These are phyloP conservation scores for Timema podura DNA, from an alignment of 2,888 invertebrate genomes.

Conservation along the genomic window DNA sequence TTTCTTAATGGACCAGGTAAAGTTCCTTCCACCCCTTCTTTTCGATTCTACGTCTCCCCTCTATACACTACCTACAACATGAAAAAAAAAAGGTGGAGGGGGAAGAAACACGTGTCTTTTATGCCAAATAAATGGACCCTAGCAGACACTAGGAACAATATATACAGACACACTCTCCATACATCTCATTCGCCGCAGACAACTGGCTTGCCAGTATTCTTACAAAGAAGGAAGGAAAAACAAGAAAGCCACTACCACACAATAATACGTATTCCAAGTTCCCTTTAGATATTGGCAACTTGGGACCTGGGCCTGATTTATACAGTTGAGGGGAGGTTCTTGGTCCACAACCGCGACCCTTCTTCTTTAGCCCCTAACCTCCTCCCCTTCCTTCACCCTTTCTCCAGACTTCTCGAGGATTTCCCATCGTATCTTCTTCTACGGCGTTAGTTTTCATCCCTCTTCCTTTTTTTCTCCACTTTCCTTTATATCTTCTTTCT, in stretches of 20 bases:
- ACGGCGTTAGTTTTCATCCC: neutral
- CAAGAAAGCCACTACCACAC: too few relatives aligned
- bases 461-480: slow-evolving; percentile 3
- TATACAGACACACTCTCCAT: neutral
- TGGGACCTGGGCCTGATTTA: slow-evolving; percentile 15
- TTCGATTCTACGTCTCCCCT: too few relatives aligned
- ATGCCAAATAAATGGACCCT: slow-evolving; percentile 12
- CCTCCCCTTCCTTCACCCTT: slow-evolving; percentile 16
- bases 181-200: neutral
- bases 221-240: too few relatives aligned
- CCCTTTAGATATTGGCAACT: slow-evolving; percentile 14
- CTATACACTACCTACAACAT: too few relatives aligned
- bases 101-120: slow-evolving; percentile 5
- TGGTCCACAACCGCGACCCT: slow-evolving; percentile 22
- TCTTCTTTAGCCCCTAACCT: slow-evolving; percentile 18
- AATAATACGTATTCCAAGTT: neutral
- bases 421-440: slow-evolving; percentile 17
- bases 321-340: neutral
- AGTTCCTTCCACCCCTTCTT: too few relatives aligned
- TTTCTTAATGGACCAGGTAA: too few relatives aligned
- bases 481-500: slow-evolving; percentile 10
- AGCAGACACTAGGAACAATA: slow-evolving; percentile 4
- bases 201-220: too few relatives aligned
- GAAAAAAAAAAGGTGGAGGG: too few relatives aligned
- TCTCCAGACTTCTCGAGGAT: slow-evolving; percentile 8